Percentiles rank a stretch among this genome's conserved stretches.
These are phyloP conservation scores for Drosophila lowei DNA, from an alignment of 1,140 invertebrate genomes.

Conservation along the genomic window DNA sequence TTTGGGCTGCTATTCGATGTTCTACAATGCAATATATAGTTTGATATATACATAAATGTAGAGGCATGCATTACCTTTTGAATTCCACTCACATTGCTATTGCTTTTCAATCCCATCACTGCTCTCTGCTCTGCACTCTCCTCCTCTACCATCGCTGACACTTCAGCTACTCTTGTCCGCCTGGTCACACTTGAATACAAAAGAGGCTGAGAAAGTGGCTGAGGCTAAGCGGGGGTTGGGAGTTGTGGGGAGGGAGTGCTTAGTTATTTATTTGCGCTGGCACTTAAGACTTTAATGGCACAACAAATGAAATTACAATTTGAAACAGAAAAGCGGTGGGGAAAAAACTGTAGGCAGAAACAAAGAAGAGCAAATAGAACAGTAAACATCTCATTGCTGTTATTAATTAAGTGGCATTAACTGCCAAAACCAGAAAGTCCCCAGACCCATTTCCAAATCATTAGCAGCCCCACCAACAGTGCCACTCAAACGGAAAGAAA, in stretches of 20 bases:
- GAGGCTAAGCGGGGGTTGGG: no score
- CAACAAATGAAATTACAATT: conserved; percentile 59
- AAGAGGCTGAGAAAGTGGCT: no score
- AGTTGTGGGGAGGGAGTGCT: no score
- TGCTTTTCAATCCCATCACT: background rate
- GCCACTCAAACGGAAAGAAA: background rate
- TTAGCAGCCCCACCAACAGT: conserved; percentile 10
- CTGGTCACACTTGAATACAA: no score
- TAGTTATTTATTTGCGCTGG: conserved; percentile 58
- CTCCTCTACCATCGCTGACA: no score
- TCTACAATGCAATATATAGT: conserved; percentile 4
- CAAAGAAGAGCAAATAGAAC: conserved; percentile 32
- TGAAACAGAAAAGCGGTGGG: conserved; percentile 6
- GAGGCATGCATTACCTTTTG: conserved; percentile 7
- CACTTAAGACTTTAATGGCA: conserved; percentile 60
- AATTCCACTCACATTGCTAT: conserved; percentile 23
- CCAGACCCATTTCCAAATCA: conserved; percentile 14
- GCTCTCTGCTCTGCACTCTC: background rate
- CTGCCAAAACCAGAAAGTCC: conserved; percentile 5
- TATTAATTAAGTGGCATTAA: conserved; percentile 78
- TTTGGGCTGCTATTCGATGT: conserved; percentile 27
- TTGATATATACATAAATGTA: conserved; percentile 6
- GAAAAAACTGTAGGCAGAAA: background rate
- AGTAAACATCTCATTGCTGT: conserved; percentile 46
- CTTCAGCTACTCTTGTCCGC: background rate